Conservation (phyloP, 2,888 invertebrate species). For the Microchrysa polita region DNA sequence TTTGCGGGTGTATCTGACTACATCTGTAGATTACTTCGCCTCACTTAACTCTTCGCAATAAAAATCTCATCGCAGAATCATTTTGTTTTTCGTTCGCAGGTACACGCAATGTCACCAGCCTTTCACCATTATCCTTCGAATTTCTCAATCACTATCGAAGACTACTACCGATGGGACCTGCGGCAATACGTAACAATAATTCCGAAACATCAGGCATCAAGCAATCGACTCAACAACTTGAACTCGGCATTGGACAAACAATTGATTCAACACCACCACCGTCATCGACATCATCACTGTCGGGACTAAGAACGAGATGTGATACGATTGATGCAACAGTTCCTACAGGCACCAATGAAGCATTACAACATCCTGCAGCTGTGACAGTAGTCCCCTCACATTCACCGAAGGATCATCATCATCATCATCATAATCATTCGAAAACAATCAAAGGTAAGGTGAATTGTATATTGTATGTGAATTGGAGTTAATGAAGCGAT, state of each 20-base stretch:
- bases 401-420: constrained; percentile 46
- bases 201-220: constrained; percentile 22
- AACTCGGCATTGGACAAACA: background rate
- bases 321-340: constrained; percentile 29
- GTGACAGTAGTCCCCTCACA: constrained; percentile 45
- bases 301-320: constrained; percentile 16
- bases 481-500: background rate
- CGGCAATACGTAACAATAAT: constrained; percentile 45
- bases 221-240: constrained; percentile 13
- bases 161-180: constrained; percentile 48
- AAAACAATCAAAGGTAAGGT: constrained; percentile 45
- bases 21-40: too few relatives aligned
- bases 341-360: constrained; percentile 47
- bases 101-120: constrained; percentile 46
- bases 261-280: constrained; percentile 15
- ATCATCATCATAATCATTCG: constrained; percentile 44
- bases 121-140: constrained; percentile 49
- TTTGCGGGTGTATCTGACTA: too few relatives aligned
- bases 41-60: too few relatives aligned
- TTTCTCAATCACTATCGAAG: constrained; percentile 51
- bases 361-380: constrained; percentile 46
- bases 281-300: constrained; percentile 25
- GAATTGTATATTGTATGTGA: too few relatives aligned
- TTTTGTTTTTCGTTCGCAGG: constrained; percentile 26
- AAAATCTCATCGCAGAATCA: background rate